Evolutionary conservation across 2,113 vertebrate species (phyloP), one percentile per base, ranked within the genome.

Genomic region (Orcinus orca): DNA sequence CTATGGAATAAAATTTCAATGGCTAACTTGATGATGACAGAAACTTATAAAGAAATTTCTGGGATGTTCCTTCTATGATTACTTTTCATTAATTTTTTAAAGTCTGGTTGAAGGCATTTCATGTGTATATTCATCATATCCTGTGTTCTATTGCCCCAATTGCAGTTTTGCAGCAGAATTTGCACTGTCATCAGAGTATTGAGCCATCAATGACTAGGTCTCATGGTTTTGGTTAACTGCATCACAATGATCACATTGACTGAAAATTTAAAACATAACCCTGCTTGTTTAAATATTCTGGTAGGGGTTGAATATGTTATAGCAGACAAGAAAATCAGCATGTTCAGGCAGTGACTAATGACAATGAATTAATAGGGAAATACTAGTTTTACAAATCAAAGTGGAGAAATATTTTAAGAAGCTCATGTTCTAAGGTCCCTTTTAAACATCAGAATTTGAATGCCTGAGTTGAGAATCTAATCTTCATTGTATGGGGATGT

Each of bases 211-310:
- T 90, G 62, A 88, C 71, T 68, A 36, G 26, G 9, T 88, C 36
- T 85, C 33, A 29, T 88, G 9, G 33, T 96, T 92, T 90, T 93
- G 92, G 76, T 88, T 84, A 96, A 55, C 23, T 91, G 70, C 70
- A 68, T 93, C 60, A 93, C 44, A 36, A 23, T 93, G 94, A 95
- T 67, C 68, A 95, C 90, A 71, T 5, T 77, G 77, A 62, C 53
- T 68, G 36, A 83, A 95, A 94, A 90, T 96, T 76, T 93, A 91
- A 92, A 95, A 58, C 31, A 85, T 41, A 80, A 17, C 47, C 41
- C 4, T 80, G 4, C 25, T 81, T 58, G 5, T 87, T 79, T 62
- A 88, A 79, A n/a, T 76, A 88, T 79, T 15, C 58, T 60, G 38
- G 29, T 87, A 55, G 3, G 31, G 17, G 26, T 36, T 91, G 68